Evolutionary conservation across 2,888 invertebrate species (phyloP).

Genomic region (Mantis religiosa): DNA sequence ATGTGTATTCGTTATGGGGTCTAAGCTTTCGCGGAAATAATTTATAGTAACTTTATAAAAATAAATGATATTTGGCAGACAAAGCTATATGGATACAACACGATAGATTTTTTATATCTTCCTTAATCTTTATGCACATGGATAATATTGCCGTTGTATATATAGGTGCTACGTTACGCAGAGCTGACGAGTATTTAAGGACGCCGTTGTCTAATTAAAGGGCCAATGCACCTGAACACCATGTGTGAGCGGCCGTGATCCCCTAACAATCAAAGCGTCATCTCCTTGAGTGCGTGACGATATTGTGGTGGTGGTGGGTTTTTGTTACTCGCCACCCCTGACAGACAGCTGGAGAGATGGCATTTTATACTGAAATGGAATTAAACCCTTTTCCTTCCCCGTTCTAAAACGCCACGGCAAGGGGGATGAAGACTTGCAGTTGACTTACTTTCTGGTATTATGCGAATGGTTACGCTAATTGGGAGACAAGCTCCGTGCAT

Average conservation of each 20-base stretch:
- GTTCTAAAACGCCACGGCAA: neutral
- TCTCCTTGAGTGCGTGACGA: neutral
- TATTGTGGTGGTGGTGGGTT: neutral
- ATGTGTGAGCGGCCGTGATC: neutral
- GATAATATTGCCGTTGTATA: too few relatives aligned
- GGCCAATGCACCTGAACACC: neutral
- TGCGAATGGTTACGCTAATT: neutral
- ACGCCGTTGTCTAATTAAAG: neutral
- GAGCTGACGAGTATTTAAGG: too few relatives aligned
- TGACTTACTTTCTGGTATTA: neutral
- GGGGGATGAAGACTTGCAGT: neutral
- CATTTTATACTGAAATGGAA: neutral
- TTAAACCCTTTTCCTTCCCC: neutral
- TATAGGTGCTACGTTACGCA: too few relatives aligned
- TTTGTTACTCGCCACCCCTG: neutral
- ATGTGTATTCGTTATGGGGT: too few relatives aligned
- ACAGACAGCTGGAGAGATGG: neutral
- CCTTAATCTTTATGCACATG: too few relatives aligned
- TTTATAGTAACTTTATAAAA: too few relatives aligned
- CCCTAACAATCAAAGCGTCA: neutral
- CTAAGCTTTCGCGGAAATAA: too few relatives aligned
- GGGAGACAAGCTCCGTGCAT: neutral
- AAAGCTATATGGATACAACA: too few relatives aligned
- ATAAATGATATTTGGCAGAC: too few relatives aligned
- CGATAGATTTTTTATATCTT: too few relatives aligned